Base-by-base conservation (phyloP, 2,113 vertebrate species). In the Antennarius striatus region DNA sequence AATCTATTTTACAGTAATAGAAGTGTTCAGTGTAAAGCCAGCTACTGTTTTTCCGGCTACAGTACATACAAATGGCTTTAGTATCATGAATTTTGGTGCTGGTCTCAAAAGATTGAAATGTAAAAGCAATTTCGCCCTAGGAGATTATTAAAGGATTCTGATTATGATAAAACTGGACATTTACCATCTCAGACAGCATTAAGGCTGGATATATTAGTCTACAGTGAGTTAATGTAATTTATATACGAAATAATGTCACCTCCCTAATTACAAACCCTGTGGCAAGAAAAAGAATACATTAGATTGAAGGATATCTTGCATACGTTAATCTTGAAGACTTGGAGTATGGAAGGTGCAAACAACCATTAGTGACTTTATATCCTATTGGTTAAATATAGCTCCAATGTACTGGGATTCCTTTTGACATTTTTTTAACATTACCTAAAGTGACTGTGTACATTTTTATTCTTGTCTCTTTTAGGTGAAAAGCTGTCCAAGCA, bases 401-500 rank as follows among this genome's bases (percentile, higher is more conserved):
- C 10, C 12, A 28, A 13, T 2, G 3, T 52, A 13, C 12, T 14
- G 8, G 30, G 15, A 52, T 3, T 68, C 1, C 0, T 28, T 14
- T 39, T 10, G 10, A 28, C 14, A 10, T 63, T 30, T 46, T 60
- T 0, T 16, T 39, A 8, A 40, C 9, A 54, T 70, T 7, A 17
- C 12, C 36, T 5, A 12, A 12, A 12, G 40, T 54, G 0, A 10
- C n/a, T 71, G 45, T 64, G 2, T 2, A 16, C n/a, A 5, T n/a
- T 14, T 75, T 73, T 58, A n/a, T 71, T 52, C 58, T 3, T 73
- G 0, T 45, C 14, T 17, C 50, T 77, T 59, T 58, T 72, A 99
- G 97, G 98, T 56, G 98, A 99, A 89, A 99, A 99, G 75, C 92
- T 99, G 84, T 99, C 98, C 55, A 99, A 98, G 84, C 97, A 98